Evolutionary conservation across 1,140 invertebrate genomes (phyloP), one percentile per base, ranked within the genome.

Genomic region (Drosophila sp.): DNA sequence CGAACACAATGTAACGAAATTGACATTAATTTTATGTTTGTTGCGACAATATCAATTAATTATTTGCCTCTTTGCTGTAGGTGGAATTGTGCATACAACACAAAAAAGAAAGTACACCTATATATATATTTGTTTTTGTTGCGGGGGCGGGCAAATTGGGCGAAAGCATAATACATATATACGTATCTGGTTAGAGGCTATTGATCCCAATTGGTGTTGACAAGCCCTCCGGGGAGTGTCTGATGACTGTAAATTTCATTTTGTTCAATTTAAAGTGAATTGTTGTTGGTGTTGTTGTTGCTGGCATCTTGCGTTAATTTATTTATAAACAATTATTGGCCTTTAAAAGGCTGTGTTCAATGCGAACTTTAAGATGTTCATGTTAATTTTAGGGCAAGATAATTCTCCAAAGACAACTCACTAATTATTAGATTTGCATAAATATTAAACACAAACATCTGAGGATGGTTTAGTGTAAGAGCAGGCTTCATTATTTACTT

Each of bases 11-110:
- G 73, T 76, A 76, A 69, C 72, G 73, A 76, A 77, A 80, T 72
- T 62, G 72, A 69, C 73, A 85, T 84, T 86, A 86, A 84, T 80
- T 80, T 78, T 78, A 60, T 84, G 64, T 65, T 72, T 38, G 61
- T 77, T 58, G 67, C 73, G 65, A 77, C 67, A 60, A 77, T 78
- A 77, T 77, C 75, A 77, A 77, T 77, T 77, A 77, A 77, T 77
- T 77, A 77, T 71, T 76, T 70, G 66, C 58, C 70, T 50, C 44
- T 50, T 50, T 50, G 8, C 44, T 50, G 44, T 50, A 50, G 44
- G 44, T 50, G 44, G 44, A 50, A 50, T 27, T 50, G 44, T 27
- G 27, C n/a, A 50, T 4, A 50, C 23, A 50, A 47, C 41, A 47
- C 41, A 47, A 50, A 50, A 50, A 64, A 66, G 58, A 57, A 55